Evolutionary conservation across 2,888 invertebrate species (phyloP).

Genomic region (Folsomia candida): DNA sequence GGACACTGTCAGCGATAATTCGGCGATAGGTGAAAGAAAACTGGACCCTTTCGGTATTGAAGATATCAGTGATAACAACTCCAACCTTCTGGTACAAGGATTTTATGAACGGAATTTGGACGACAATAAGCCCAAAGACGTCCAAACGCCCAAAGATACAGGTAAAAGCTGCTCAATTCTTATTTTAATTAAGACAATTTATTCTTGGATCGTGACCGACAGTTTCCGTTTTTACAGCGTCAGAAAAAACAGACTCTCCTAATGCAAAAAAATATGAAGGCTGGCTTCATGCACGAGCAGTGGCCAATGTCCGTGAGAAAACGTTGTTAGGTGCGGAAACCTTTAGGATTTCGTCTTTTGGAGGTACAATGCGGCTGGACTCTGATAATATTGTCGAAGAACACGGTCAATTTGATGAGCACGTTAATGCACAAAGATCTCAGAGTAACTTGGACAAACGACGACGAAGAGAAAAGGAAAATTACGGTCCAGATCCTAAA

Average conservation of each 20-base stretch:
- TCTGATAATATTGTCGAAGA: conserved; percentile 22
- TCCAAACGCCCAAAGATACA: not conserved
- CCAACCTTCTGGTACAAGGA: conserved; percentile 24
- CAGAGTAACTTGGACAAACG: not conserved
- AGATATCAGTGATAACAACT: not conserved
- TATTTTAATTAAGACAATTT: too few relatives aligned
- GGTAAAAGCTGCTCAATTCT: not conserved
- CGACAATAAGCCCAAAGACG: not conserved
- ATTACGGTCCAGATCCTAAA: not conserved
- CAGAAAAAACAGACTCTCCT: not conserved
- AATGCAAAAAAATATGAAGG: conserved; percentile 13
- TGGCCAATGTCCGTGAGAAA: not conserved
- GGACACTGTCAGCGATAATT: too few relatives aligned
- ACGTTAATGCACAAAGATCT: not conserved
- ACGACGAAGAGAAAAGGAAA: not conserved
- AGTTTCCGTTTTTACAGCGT: not conserved
- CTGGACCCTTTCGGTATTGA: conserved; percentile 32
- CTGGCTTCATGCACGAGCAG: conserved; percentile 19
- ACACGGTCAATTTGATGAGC: conserved; percentile 13
- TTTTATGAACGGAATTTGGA: conserved; percentile 21
- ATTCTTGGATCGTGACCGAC: not conserved
- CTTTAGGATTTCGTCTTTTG: conserved; percentile 14
- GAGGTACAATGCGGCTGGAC: conserved; percentile 26
- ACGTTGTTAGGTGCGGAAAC: conserved; percentile 10
- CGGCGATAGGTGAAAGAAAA: too few relatives aligned